phyloP scores from a whole-genome alignment of 2,888 invertebrate species.

The Drosophila borealis region DNA sequence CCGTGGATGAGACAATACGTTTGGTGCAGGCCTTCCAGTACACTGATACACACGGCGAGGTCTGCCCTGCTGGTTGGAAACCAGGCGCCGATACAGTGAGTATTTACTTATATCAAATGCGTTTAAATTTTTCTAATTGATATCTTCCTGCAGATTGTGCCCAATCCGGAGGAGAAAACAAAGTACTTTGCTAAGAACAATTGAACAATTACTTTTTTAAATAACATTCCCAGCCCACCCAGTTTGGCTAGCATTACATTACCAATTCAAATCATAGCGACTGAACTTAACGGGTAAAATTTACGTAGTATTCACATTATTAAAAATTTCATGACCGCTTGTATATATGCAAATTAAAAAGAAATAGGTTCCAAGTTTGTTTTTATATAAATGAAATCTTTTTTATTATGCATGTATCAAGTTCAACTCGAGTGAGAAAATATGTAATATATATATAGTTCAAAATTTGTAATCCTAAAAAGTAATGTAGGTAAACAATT shows the following conservation, averaged over 20 bases:
- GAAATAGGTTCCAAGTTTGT: conserved; percentile 19
- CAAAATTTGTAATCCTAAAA: too few species aligned
- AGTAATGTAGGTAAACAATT: too few species aligned
- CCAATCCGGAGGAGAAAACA: conserved; percentile 91
- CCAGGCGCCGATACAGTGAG: conserved; percentile 96
- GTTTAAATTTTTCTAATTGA: not conserved
- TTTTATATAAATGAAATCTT: conserved; percentile 63
- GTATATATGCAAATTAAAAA: conserved; percentile 29
- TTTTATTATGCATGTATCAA: conserved; percentile 37
- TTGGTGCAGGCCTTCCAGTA: conserved; percentile 98
- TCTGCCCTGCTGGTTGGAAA: conserved; percentile 98
- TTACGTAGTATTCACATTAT: conserved; percentile 11
- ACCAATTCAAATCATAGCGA: conserved; percentile 46
- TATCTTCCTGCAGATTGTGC: conserved; percentile 89
- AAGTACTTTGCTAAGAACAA: conserved; percentile 91
- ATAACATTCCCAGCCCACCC: conserved; percentile 10
- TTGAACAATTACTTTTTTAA: conserved; percentile 38
- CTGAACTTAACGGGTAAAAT: conserved; percentile 40
- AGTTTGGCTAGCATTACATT: conserved; percentile 22
- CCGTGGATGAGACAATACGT: conserved; percentile 96
- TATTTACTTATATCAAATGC: conserved; percentile 20
- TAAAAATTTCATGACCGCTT: conserved; percentile 22
- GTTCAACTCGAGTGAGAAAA: too few species aligned
- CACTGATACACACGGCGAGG: conserved; percentile 96
- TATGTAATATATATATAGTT: too few species aligned